Evolutionary conservation across 2,888 invertebrate genomes (phyloP).

Genomic region (Platycnemis pennipes): DNA sequence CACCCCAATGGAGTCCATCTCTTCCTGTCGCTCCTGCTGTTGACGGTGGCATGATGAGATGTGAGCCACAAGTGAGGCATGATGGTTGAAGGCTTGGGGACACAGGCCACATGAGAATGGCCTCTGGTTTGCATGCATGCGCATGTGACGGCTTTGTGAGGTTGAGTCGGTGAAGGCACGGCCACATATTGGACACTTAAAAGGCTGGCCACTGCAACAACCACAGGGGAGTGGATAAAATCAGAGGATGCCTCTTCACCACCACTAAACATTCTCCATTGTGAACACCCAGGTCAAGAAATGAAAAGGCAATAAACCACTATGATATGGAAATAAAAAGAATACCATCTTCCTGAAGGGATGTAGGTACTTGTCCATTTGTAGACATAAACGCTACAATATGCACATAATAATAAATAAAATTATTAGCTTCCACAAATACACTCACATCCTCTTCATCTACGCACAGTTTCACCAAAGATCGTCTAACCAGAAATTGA

Average conservation of each 20-base stretch:
- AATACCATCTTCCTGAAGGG: no score
- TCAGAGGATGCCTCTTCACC: not conserved
- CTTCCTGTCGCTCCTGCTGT: not conserved
- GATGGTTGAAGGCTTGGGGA: slow-evolving; percentile 5
- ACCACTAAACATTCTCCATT: no score
- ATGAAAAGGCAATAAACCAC: no score
- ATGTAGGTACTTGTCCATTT: no score
- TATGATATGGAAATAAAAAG: no score
- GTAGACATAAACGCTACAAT: no score
- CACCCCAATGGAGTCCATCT: not conserved
- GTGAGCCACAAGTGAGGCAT: not conserved
- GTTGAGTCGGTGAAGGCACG: slow-evolving; percentile 14
- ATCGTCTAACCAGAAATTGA: no score
- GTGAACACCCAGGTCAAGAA: no score
- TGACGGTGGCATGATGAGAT: not conserved
- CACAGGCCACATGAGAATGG: slow-evolving; percentile 22
- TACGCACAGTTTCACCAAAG: no score
- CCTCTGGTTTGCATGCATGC: not conserved
- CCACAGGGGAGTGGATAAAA: not conserved
- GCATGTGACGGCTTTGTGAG: slow-evolving; percentile 37
- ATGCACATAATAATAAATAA: no score
- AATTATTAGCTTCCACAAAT: no score
- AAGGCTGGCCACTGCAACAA: not conserved
- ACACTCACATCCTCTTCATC: no score
- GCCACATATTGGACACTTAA: slow-evolving; percentile 37